Base-by-base conservation (phyloP, 2,113 vertebrate genomes). In the Protomyctophum bolini region DNA sequence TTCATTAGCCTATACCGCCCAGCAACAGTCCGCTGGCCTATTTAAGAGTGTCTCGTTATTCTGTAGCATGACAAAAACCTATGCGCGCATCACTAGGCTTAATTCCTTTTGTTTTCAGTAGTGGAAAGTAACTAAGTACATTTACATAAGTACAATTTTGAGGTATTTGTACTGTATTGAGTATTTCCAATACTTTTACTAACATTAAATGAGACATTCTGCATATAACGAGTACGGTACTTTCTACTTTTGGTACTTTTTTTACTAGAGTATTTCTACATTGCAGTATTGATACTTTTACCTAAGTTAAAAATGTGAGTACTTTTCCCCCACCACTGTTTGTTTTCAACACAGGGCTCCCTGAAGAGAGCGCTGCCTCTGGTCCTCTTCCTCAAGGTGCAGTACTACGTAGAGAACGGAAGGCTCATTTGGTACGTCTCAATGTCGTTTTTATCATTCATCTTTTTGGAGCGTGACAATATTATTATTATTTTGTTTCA, bases 381-480 rank as follows among this genome's bases (percentile, higher is more conserved):
- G 0, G 88, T 96, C 56, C 90, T 95, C 0, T 96, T 88, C 87
- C 94, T 98, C 54, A 91, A 94, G 88, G 96, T 96, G 60, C 97
- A 95, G 76, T 95, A 93, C 89, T 98, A 97, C 0, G 91, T 98
- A 68, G 95, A 96, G 83, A 95, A 96, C 10, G 96, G 96, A 46
- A 87, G 94, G 82, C 90, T 98, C 15, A 83, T 98, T 77, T 92
- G 95, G 97, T 96, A 91, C 66, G 88, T 83, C n/a, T 33, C 12
- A 45, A 29, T 50, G 14, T 10, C 57, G 59, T 10, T 55, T 56
- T 10, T 47, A 4, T 14, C 29, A 4, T 45, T 41, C 8, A 49
- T 72, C 15, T 11, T 33, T 6, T n/a, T 11, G 51, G 51, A 52
- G 9, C 6, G 51, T 1, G 45, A 62, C 21, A 4, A 3, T n/a